Conservation (phyloP, 2,888 invertebrate species). For the Rhabditophanes sp. region DNA sequence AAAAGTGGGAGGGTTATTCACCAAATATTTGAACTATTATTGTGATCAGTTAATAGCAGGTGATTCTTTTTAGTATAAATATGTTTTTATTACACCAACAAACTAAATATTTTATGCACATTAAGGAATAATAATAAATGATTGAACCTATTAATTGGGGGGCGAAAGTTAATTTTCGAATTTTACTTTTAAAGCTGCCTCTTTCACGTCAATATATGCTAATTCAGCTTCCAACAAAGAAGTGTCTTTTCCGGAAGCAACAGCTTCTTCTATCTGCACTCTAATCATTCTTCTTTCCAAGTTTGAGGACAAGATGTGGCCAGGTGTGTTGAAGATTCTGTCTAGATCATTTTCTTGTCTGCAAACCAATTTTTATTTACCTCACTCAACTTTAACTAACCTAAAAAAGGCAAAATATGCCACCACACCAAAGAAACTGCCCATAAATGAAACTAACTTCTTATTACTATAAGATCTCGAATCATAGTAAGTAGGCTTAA, state of each 20-base stretch:
- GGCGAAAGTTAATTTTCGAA: conserved; percentile 16
- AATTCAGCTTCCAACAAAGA: conserved; percentile 26
- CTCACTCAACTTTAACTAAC: conserved; percentile 8
- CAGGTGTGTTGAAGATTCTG: conserved; percentile 25
- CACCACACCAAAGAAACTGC: conserved; percentile 18
- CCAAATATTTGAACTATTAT: no score
- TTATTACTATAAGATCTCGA: conserved; percentile 19
- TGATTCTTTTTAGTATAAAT: no score
- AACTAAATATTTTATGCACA: no score
- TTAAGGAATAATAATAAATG: no score
- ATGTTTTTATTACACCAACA: no score
- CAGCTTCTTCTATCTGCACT: conserved; percentile 25
- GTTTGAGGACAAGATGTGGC: conserved; percentile 28
- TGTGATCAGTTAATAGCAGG: no score
- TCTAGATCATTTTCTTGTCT: conserved; percentile 35
- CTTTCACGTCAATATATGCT: conserved; percentile 36
- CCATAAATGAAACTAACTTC: conserved; percentile 20
- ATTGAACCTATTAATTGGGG: no score
- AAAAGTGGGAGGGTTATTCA: no score
- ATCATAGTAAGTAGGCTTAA: conserved; percentile 24
- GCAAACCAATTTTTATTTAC: conserved; percentile 3
- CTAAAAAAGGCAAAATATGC: conserved; percentile 30
- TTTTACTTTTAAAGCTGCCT: conserved; percentile 27
- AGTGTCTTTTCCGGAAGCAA: conserved; percentile 21
- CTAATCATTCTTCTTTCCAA: conserved; percentile 27